phyloP scores from a whole-genome alignment of 2,113 vertebrate species.

The Takifugu flavidus region DNA sequence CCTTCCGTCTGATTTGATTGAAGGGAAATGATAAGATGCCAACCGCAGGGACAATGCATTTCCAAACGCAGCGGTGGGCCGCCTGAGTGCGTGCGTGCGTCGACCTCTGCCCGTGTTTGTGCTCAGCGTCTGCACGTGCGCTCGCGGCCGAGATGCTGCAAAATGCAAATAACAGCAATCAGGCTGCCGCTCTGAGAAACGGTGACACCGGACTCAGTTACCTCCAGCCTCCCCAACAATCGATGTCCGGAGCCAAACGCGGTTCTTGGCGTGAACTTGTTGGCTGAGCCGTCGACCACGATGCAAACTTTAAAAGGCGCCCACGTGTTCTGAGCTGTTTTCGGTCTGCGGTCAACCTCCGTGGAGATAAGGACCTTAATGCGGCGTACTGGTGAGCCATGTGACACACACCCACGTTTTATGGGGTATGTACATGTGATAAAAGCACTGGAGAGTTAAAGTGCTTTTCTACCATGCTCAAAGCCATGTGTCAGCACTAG shows the following conservation, averaged over 20 bases:
- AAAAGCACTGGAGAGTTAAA: constrained; percentile 74
- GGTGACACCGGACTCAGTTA: too few relatives aligned
- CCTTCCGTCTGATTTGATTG: constrained; percentile 79
- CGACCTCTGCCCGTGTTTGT: neutral
- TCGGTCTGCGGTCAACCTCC: neutral
- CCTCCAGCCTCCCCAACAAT: too few relatives aligned
- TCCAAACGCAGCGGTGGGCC: constrained; percentile 6
- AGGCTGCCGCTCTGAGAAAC: too few relatives aligned
- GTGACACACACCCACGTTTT: constrained; percentile 53
- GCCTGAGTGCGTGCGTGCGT: neutral
- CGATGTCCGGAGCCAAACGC: too few relatives aligned
- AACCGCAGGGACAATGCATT: constrained; percentile 14
- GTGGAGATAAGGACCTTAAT: neutral
- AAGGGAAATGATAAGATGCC: constrained; percentile 60
- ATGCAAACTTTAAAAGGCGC: too few relatives aligned
- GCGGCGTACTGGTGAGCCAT: constrained; percentile 28
- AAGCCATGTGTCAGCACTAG: constrained; percentile 74
- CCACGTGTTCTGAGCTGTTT: too few relatives aligned
- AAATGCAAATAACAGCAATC: too few relatives aligned
- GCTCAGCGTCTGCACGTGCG: too few relatives aligned
- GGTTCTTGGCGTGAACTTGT: too few relatives aligned
- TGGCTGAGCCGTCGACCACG: too few relatives aligned
- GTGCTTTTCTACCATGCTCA: constrained; percentile 73
- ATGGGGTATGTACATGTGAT: constrained; percentile 67
- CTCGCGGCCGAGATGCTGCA: too few relatives aligned